Evolutionary conservation across 2,888 invertebrate species (phyloP), one percentile per base, ranked within the genome.

Genomic region (Andrena praecox): DNA sequence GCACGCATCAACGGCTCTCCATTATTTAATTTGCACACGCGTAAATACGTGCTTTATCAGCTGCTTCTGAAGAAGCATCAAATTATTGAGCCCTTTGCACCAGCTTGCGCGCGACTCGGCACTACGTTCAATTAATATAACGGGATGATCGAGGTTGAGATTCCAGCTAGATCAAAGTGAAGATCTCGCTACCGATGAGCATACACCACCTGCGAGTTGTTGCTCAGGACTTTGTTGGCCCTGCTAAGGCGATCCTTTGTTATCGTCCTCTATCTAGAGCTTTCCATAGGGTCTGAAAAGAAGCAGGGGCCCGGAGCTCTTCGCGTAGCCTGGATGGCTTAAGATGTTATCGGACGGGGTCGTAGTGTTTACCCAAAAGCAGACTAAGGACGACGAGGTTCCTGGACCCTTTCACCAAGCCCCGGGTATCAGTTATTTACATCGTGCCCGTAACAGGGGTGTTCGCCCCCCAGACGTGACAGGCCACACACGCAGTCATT

Each of bases 321-420:
- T 78, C 62, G 66, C 76, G 62, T 69, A 69, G 62, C 69, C 70
- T 35, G 78, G 77, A 85, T 82, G 77, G 79, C 48, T 67, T 75
- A 29, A 78, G 86, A 86, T 84, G 79, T 60, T 86, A 86, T 86
- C 86, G 29, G 62, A 20, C 69, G 3, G 52, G 35, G 33, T 70
- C 62, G 76, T 77, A 63, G 64, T 85, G 85, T 86, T 84, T 85
- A 81, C 77, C 85, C 66, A 75, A 79, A 77, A 73, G 83, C 84
- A 54, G 63, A 78, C 85, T 78, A 80, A 81, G 73, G 81, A 80
- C 77, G 71, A 73, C 27, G 54, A 68, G 77, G 48, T 71, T 69
- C 73, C 76, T 71, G 79, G 71, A 71, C 79, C 77, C 84, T 77
- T 86, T 84, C 80, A 84, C 10, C 72, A 24, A 52, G n/a, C 56